Conservation (phyloP, 2,797 vertebrate species). For the Podarcis lilfordi region DNA sequence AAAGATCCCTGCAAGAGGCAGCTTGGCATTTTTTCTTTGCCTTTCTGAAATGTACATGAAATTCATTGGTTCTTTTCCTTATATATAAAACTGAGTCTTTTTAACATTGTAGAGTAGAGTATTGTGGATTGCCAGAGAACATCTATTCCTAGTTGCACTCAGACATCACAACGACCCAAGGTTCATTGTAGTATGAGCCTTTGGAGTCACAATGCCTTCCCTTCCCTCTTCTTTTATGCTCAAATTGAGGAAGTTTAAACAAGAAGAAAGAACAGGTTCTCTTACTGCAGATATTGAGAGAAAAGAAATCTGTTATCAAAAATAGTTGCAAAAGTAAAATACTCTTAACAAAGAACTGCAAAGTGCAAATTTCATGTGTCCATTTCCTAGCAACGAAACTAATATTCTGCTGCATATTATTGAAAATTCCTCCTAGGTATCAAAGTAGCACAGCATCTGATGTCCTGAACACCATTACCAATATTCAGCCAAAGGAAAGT, state of each 20-base stretch:
- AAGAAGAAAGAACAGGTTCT: neutral
- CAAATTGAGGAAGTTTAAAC: neutral
- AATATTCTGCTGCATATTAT: conserved; percentile 21
- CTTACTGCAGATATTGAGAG: neutral
- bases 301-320: neutral
- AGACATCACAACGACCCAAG: neutral
- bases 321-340: neutral
- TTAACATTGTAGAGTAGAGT: neutral
- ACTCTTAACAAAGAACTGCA: neutral
- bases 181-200: neutral
- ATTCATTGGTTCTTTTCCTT: neutral
- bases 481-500: conserved; percentile 89
- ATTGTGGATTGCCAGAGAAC: neutral
- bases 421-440: conserved; percentile 74
- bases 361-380: neutral
- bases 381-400: neutral
- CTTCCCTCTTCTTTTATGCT: neutral
- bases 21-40: neutral
- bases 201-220: neutral
- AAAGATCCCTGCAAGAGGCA: neutral
- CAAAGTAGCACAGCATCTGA: conserved; percentile 85
- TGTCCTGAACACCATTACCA: conserved; percentile 84
- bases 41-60: neutral
- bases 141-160: neutral
- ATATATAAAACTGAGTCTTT: neutral